Evolutionary conservation across 2,113 vertebrate species (phyloP).

Genomic region (Chionomys nivalis): DNA sequence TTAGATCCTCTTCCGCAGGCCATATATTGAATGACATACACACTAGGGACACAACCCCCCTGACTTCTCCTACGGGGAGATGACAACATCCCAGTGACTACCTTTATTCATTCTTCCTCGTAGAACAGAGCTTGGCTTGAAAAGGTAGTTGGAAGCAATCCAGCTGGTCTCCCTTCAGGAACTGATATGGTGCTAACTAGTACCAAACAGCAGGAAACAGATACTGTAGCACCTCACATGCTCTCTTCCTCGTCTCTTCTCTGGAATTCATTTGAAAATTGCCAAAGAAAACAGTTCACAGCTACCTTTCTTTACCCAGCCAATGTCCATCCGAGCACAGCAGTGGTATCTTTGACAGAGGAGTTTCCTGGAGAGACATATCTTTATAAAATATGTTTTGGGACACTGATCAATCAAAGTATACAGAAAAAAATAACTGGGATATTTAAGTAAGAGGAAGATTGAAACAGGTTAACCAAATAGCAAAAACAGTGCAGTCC

Average conservation of each 20-base stretch:
- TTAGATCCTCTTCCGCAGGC: not conserved
- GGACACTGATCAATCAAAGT: not conserved
- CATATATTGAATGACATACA: not conserved
- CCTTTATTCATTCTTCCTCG: constrained; percentile 20
- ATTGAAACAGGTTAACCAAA: not conserved
- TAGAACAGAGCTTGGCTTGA: constrained; percentile 62
- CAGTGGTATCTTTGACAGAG: not conserved
- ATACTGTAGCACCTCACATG: not conserved
- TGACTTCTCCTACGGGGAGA: not conserved
- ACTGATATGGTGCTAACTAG: constrained; percentile 61
- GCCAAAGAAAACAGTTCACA: constrained; percentile 22
- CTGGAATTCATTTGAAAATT: constrained; percentile 30
- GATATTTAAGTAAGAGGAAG: not conserved
- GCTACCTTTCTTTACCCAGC: not conserved
- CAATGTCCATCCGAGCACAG: not conserved
- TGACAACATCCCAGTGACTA: constrained; percentile 41
- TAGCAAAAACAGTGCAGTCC: not conserved
- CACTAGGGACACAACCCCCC: not conserved
- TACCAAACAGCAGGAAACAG: constrained; percentile 68
- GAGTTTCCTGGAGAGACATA: not conserved
- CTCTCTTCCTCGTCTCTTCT: not conserved
- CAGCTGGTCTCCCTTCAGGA: constrained; percentile 36
- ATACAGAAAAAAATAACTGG: not conserved
- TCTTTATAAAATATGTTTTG: not conserved
- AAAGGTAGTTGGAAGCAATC: constrained; percentile 57